Percentiles rank a stretch among this genome's conserved stretches.
These are phyloP conservation scores for Drosophila kurseongensis DNA, from an alignment of 1,140 invertebrate genomes.

Conservation along the genomic window DNA sequence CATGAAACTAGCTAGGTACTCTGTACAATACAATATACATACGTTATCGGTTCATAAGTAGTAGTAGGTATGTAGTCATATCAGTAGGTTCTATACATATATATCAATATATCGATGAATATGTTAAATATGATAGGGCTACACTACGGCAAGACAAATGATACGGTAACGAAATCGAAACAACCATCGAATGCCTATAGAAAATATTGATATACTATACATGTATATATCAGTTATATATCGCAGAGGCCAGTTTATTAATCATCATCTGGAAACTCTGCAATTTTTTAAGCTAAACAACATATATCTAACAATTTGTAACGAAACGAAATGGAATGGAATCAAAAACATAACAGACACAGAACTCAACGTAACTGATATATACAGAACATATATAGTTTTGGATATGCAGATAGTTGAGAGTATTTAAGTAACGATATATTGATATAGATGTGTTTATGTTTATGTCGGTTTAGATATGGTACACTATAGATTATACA, in stretches of 20 bases:
- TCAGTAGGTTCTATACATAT: constrained; percentile 44
- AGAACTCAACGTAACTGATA: constrained; percentile 26
- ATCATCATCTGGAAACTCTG: neutral
- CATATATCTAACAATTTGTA: neutral
- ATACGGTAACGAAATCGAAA: constrained; percentile 34
- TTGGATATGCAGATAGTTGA: constrained; percentile 20
- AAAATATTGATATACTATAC: constrained; percentile 2
- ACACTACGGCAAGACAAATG: constrained; percentile 73
- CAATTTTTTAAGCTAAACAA: neutral
- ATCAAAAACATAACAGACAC: constrained; percentile 33
- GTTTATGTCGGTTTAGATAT: constrained; percentile 42
- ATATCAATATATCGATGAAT: constrained; percentile 42
- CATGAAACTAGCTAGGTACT: constrained; percentile 72
- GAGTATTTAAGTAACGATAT: constrained; percentile 27
- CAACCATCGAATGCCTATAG: constrained; percentile 8
- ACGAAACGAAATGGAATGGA: constrained; percentile 1
- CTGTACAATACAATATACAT: constrained; percentile 75
- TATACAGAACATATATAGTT: constrained; percentile 13
- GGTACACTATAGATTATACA: constrained; percentile 54
- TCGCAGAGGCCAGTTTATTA: neutral
- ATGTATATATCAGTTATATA: constrained; percentile 13
- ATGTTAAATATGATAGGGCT: constrained; percentile 40
- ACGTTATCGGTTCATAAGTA: constrained; percentile 51
- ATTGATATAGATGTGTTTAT: constrained; percentile 38
- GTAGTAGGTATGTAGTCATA: constrained; percentile 43